Percentiles rank a stretch among this genome's conserved stretches.
These are phyloP conservation scores for Trachythela sp. DNA, from an alignment of 64 coral and sea anemone species.

Conservation along the genomic window DNA sequence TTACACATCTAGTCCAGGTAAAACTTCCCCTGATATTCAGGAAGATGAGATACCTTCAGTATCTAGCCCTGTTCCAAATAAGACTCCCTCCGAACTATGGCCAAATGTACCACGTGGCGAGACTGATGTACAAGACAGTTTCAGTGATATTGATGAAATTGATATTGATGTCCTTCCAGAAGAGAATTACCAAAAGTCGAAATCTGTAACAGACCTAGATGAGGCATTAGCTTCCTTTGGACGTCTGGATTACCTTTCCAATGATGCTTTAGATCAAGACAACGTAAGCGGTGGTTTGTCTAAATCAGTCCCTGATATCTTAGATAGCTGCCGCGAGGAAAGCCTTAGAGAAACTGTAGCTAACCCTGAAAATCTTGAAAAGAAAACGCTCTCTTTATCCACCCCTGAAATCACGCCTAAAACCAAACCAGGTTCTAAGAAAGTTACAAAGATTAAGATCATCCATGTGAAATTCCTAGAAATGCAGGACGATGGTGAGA, in stretches of 20 bases:
- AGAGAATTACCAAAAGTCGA: background rate
- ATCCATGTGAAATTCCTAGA: slow-evolving; percentile 2
- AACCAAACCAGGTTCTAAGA: background rate
- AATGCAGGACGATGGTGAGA: background rate
- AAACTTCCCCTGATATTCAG: background rate
- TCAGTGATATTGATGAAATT: slow-evolving; percentile 14
- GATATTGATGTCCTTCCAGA: background rate
- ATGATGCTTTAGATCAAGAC: background rate
- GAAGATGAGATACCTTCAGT: background rate
- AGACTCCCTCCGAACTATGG: background rate
- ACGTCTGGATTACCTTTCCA: background rate
- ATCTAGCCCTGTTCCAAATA: background rate
- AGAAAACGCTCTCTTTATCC: background rate
- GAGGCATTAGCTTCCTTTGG: background rate
- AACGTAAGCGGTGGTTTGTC: background rate
- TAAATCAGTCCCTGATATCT: slow-evolving; percentile 4
- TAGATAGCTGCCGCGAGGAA: background rate
- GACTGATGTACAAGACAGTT: background rate
- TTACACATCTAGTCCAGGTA: background rate
- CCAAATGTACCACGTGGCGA: background rate
- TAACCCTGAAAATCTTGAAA: background rate
- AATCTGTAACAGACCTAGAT: slow-evolving; percentile 9
- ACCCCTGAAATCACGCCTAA: background rate
- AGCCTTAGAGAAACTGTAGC: background rate
- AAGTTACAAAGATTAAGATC: background rate